Percentiles rank a stretch among this genome's conserved stretches.
phyloP scores from a whole-genome alignment of 2,888 invertebrate species.

The Sphaeridia pumilis region DNA sequence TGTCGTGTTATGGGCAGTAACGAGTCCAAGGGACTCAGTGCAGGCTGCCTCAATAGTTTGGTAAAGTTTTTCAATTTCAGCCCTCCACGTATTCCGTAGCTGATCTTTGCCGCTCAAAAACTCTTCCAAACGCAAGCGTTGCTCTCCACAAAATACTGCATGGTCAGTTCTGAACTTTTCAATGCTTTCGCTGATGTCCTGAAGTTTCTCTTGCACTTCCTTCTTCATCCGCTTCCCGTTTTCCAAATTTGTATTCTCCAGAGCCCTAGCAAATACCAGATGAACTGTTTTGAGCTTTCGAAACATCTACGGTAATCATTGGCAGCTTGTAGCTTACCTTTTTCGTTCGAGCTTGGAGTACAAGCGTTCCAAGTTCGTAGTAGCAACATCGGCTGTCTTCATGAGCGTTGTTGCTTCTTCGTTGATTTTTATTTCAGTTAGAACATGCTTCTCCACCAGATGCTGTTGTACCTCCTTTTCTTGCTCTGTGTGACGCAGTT shows the following conservation, averaged over 20 bases:
- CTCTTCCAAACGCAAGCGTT: slow-evolving; percentile 12
- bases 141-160: slow-evolving; percentile 13
- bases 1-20: background rate
- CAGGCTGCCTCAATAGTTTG: background rate
- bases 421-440: slow-evolving; percentile 52
- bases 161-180: slow-evolving; percentile 17
- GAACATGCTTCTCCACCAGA: slow-evolving; percentile 51
- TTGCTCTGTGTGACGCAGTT: slow-evolving; percentile 46
- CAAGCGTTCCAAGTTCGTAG: slow-evolving; percentile 50
- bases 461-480: slow-evolving; percentile 54
- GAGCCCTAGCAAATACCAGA: too few relatives aligned
- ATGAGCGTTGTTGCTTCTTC: slow-evolving; percentile 53
- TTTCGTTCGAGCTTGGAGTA: slow-evolving; percentile 54
- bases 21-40: background rate
- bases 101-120: slow-evolving; percentile 1
- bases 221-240: slow-evolving; percentile 18
- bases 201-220: slow-evolving; percentile 17
- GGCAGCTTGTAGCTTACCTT: too few relatives aligned
- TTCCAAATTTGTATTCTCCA: slow-evolving; percentile 24
- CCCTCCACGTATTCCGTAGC: background rate
- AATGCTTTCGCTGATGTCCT: slow-evolving; percentile 6
- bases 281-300: too few relatives aligned
- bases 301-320: too few relatives aligned
- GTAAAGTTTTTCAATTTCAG: background rate
- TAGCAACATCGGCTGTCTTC: slow-evolving; percentile 51